phyloP scores from a whole-genome alignment of 2,797 vertebrate species.

The Galagoides demidoff region DNA sequence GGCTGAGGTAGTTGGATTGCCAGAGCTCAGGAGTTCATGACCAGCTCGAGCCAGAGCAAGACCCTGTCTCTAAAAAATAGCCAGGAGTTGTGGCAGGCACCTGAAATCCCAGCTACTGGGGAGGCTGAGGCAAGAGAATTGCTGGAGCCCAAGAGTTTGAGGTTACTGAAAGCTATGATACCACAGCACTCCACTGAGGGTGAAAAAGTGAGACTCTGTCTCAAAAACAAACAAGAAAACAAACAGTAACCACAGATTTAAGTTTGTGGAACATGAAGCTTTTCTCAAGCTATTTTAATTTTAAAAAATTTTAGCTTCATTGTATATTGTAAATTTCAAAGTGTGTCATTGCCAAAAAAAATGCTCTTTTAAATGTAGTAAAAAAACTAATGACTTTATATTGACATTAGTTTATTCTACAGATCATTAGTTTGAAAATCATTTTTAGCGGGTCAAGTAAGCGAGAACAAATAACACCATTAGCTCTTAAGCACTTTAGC shows the following conservation, averaged over 20 bases:
- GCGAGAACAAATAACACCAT: not conserved
- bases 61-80: too few species aligned
- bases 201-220: too few species aligned
- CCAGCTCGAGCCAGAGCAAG: too few species aligned
- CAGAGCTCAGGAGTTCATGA: too few species aligned
- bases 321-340: not conserved
- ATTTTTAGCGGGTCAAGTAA: slow-evolving; percentile 5
- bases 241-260: not conserved
- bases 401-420: slow-evolving; percentile 38
- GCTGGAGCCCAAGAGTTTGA: too few species aligned
- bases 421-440: slow-evolving; percentile 62
- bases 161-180: too few species aligned
- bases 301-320: not conserved
- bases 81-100: too few species aligned
- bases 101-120: too few species aligned
- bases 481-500: slow-evolving; percentile 10
- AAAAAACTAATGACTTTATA: slow-evolving; percentile 34
- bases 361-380: not conserved
- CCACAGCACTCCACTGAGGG: too few species aligned
- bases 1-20: too few species aligned
- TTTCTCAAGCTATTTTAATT: not conserved
- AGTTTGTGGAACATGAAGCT: not conserved
- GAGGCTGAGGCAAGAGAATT: too few species aligned
- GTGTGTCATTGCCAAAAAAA: not conserved
- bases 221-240: too few species aligned